These are phyloP conservation scores for Sycophila texana DNA, from an alignment of 2,888 invertebrate species.

Conservation along the genomic window DNA sequence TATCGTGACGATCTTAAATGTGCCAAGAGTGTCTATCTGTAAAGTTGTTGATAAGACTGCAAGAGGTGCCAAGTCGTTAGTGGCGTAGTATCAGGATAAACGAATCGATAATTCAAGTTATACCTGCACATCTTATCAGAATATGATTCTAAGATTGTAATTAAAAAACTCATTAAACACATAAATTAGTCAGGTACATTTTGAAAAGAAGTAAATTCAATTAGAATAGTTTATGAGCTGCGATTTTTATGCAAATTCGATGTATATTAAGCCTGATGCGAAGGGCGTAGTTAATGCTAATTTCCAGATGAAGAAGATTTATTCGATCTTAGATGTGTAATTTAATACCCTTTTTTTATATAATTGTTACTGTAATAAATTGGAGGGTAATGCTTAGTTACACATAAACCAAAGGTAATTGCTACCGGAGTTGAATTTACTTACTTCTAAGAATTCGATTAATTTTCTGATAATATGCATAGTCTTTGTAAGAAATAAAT, in stretches of 20 bases:
- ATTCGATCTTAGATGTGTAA: conserved; percentile 30
- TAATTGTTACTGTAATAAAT: conserved; percentile 41
- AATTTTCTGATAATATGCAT: conserved; percentile 38
- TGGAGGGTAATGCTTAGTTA: conserved; percentile 29
- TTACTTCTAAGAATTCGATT: conserved; percentile 24
- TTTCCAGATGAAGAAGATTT: not conserved
- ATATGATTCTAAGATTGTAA: too few relatives aligned
- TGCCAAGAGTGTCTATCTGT: too few relatives aligned
- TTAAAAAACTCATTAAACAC: too few relatives aligned
- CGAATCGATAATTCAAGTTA: too few relatives aligned
- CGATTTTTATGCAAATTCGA: not conserved
- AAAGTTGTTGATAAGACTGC: too few relatives aligned
- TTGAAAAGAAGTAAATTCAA: too few relatives aligned
- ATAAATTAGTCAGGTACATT: too few relatives aligned
- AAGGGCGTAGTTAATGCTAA: not conserved
- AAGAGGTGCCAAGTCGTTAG: too few relatives aligned
- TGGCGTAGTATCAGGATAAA: too few relatives aligned
- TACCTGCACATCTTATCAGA: too few relatives aligned
- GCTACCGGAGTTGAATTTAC: conserved; percentile 32
- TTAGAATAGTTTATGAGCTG: not conserved
- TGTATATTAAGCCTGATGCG: not conserved
- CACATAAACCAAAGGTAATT: conserved; percentile 36
- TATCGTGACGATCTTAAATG: too few relatives aligned
- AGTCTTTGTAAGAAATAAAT: conserved; percentile 31
- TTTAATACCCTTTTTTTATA: conserved; percentile 18